Percentiles rank a stretch among this genome's conserved stretches.
These are phyloP conservation scores for Rhimphoctona megacephalus DNA, from an alignment of 2,888 invertebrate species.

Conservation along the genomic window DNA sequence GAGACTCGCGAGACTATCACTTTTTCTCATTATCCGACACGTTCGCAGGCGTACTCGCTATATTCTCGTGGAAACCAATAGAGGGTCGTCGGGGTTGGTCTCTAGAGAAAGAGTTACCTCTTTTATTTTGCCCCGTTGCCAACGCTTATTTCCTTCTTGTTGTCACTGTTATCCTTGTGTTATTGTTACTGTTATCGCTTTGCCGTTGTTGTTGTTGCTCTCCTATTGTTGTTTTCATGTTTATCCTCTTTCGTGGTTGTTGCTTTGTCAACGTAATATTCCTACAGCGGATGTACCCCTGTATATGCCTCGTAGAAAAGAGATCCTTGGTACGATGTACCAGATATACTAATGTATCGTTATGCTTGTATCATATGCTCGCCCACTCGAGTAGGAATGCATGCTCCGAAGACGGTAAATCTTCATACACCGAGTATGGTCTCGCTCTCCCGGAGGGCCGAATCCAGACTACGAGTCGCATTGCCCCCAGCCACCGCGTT, in stretches of 20 bases:
- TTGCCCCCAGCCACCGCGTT: conserved; percentile 69
- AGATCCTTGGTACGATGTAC: conserved; percentile 1
- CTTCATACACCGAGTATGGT: conserved; percentile 77
- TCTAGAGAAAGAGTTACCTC: conserved; percentile 11
- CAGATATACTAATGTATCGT: conserved; percentile 30
- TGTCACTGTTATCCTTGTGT: conserved; percentile 19
- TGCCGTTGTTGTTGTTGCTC: not conserved
- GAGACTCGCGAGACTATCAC: conserved; percentile 66
- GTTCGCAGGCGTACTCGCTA: not conserved
- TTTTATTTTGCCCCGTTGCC: conserved; percentile 10
- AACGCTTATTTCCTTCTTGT: conserved; percentile 20
- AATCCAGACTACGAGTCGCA: conserved; percentile 71
- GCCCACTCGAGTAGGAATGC: conserved; percentile 80
- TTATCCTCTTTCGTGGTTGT: not conserved
- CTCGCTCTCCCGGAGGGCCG: conserved; percentile 73
- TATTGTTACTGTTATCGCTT: conserved; percentile 4
- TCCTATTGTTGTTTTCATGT: not conserved
- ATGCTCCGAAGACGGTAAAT: conserved; percentile 82
- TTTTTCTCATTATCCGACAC: conserved; percentile 67
- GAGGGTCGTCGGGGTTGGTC: not conserved
- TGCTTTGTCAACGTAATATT: conserved; percentile 7
- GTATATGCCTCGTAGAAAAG: conserved; percentile 1
- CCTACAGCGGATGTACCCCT: not conserved
- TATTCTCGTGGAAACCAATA: conserved; percentile 29
- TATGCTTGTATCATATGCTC: conserved; percentile 45